phyloP scores from a whole-genome alignment of 2,797 vertebrate genomes.

The Cebuella pygmaea region DNA sequence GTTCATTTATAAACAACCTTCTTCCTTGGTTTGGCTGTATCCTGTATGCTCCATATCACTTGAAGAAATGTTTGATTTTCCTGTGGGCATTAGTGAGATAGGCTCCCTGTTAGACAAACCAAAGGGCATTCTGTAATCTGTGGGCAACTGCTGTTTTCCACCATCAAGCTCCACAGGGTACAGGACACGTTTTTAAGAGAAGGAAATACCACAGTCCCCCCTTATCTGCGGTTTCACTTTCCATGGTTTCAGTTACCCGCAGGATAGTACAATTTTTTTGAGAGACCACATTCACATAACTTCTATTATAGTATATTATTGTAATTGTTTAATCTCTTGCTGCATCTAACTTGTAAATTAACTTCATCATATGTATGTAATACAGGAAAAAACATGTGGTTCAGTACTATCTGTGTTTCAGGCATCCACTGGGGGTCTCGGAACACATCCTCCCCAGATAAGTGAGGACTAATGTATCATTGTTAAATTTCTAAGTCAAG shows the following conservation, averaged over 20 bases:
- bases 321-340: background rate
- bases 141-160: background rate
- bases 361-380: background rate
- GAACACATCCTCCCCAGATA: background rate
- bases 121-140: background rate
- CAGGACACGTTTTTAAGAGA: background rate
- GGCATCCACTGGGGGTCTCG: background rate
- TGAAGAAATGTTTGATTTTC: conserved; percentile 10
- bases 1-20: conserved; percentile 20
- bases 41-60: background rate
- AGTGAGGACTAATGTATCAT: background rate
- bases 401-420: background rate
- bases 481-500: background rate
- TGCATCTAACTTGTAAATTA: background rate
- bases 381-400: background rate
- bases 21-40: background rate
- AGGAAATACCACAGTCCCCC: background rate
- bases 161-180: background rate
- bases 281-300: background rate
- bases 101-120: background rate
- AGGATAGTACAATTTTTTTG: background rate
- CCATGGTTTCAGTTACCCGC: background rate
- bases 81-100: background rate
- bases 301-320: background rate
- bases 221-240: background rate